Percentiles rank a stretch among this genome's conserved stretches.
Conservation (phyloP, 92 coral and sea anemone species). For the Isaurus tuberculatus region DNA sequence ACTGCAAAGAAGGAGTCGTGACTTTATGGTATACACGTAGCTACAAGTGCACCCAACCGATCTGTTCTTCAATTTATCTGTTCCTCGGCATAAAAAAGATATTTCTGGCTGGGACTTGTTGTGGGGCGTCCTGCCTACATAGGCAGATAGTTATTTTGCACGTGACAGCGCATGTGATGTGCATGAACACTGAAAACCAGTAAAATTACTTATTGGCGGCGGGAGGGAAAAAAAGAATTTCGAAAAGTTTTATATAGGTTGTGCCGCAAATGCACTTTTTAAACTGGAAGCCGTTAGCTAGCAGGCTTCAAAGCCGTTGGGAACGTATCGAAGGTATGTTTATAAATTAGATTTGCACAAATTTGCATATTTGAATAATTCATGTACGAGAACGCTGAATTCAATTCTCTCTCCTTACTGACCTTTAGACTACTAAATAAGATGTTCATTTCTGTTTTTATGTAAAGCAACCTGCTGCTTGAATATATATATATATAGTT, state of each 20-base stretch:
- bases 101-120: not conserved
- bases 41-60: not conserved
- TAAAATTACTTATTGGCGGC: not conserved
- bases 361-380: not conserved
- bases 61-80: not conserved
- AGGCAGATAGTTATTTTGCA: not conserved
- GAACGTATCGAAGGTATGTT: not conserved
- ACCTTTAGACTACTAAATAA: not conserved
- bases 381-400: not conserved
- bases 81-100: not conserved
- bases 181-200: not conserved
- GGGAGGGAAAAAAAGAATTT: not conserved
- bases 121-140: conserved; percentile 4
- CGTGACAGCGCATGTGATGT: conserved; percentile 1
- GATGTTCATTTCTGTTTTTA: not conserved
- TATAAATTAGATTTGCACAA: not conserved
- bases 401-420: not conserved
- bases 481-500: too few relatives aligned
- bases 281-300: not conserved
- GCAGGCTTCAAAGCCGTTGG: not conserved
- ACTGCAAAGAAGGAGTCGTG: too few relatives aligned
- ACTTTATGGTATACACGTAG: too few relatives aligned
- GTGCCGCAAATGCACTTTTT: not conserved
- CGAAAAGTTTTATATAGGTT: not conserved
- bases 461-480: too few relatives aligned